Evolutionary conservation across 2,797 vertebrate genomes (phyloP).

Genomic region (Cygnus olor): DNA sequence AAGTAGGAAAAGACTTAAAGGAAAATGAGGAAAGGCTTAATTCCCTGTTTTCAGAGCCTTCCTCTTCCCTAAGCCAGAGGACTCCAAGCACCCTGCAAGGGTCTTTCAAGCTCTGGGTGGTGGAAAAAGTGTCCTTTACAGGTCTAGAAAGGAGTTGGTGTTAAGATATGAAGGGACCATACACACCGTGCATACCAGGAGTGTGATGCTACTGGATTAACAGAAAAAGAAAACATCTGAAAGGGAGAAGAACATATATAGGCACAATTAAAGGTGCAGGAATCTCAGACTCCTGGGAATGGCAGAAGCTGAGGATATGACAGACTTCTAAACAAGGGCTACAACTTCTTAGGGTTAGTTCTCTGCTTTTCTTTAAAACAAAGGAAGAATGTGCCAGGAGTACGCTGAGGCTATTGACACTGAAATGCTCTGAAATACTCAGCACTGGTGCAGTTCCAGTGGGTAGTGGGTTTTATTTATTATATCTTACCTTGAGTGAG

Average conservation of each 20-base stretch:
- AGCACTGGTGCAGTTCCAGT: neutral
- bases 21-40: neutral
- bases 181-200: neutral
- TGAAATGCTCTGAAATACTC: neutral
- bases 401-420: fast-evolving
- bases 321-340: neutral
- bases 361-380: neutral
- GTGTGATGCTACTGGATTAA: neutral
- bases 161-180: neutral
- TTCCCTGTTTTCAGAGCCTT: neutral
- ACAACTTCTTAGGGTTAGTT: neutral
- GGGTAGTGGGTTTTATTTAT: neutral
- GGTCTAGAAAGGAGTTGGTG: neutral
- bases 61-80: neutral
- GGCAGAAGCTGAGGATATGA: neutral
- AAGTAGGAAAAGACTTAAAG: neutral
- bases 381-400: neutral
- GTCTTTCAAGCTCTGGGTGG: neutral
- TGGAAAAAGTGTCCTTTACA: neutral
- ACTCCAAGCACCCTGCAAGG: neutral
- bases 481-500: neutral
- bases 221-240: neutral
- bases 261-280: neutral
- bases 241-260: neutral
- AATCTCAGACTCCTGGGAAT: neutral